Percentiles rank a stretch among this genome's conserved stretches.
Conservation (phyloP, 1,140 invertebrate genomes). For the Bombyx mandarina region DNA sequence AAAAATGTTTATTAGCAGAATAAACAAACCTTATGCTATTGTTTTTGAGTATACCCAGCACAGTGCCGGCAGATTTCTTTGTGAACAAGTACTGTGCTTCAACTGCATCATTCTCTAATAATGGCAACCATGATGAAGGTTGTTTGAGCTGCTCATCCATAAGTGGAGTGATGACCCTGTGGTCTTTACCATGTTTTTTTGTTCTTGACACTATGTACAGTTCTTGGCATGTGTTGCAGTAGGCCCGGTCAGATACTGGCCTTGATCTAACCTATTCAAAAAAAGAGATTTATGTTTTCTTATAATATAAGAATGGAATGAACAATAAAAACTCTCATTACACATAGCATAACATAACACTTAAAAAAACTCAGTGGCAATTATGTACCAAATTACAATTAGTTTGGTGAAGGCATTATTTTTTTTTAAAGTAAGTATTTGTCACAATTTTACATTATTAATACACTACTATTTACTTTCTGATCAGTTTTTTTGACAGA, state of each 20-base stretch:
- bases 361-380: too few species aligned
- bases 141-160: slow-evolving; percentile 42
- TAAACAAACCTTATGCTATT: slow-evolving; percentile 52
- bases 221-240: slow-evolving; percentile 76
- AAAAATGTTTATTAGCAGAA: slow-evolving; percentile 2
- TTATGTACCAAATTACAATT: too few species aligned
- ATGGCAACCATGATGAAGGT: slow-evolving; percentile 43
- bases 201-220: slow-evolving; percentile 65
- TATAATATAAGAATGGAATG: too few species aligned
- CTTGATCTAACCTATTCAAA: slow-evolving; percentile 45
- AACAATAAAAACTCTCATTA: too few species aligned
- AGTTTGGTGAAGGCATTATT: too few species aligned
- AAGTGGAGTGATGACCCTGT: slow-evolving; percentile 39
- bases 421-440: too few species aligned
- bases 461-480: too few species aligned
- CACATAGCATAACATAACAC: too few species aligned
- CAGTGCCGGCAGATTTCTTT: slow-evolving; percentile 47
- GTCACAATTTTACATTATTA: too few species aligned
- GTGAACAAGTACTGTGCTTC: slow-evolving; percentile 60
- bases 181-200: slow-evolving; percentile 50
- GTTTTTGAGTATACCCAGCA: slow-evolving; percentile 50
- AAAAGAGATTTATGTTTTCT: too few species aligned
- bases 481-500: too few species aligned
- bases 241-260: slow-evolving; percentile 62
- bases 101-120: slow-evolving; percentile 46